Base-by-base conservation (phyloP, 1,140 invertebrate species). In the Heliothis virescens region DNA sequence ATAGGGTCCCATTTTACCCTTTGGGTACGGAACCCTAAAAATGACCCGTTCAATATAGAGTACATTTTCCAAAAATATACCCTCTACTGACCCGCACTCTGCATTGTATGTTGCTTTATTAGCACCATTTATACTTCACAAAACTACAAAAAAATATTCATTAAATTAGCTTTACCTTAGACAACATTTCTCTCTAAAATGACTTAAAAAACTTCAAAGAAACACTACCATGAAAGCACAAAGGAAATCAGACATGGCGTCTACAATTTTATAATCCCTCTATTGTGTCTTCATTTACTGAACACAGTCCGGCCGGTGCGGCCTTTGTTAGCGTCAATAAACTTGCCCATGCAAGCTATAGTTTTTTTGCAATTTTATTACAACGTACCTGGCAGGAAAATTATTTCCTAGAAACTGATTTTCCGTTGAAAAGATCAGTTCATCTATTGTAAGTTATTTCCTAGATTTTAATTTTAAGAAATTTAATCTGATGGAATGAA, bases 221-320 rank as follows among this genome's bases (percentile, higher is more conserved):
- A 62, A 34, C 59, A 62, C 34, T 9, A 41, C 34, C 9, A 41
- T 41, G 4, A 7, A 41, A 41, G 34, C 34, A 62, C 15, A 62
- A 62, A 62, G 59, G 5, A 62, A 13, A 29, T 62, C 12, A 26
- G 5, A 29, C 59, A 62, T 62, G 21, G 13, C 59, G 21, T 12
- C 3, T n/a, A 62, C 59, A 62, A 62, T 62, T 62, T 62, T 29
- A 34, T 62, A 62, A 62, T 62, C 26, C 59, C 15, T 34, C 18
- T 29, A 62, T 62, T 62, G 59, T 62, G 59, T 15, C 26, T 62
- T 62, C 59, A 15, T 29, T 62, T 21, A 62, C 59, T 13, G 59
- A 62, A n/a, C 52, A n/a, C 52, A n/a, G 59, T 62, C 26, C 29
- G 0, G 12, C 21, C 29, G 2, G 15, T 1, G 15, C 26, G 29